These are phyloP conservation scores for Ligdia adustata DNA, from an alignment of 2,888 invertebrate species.

Conservation along the genomic window DNA sequence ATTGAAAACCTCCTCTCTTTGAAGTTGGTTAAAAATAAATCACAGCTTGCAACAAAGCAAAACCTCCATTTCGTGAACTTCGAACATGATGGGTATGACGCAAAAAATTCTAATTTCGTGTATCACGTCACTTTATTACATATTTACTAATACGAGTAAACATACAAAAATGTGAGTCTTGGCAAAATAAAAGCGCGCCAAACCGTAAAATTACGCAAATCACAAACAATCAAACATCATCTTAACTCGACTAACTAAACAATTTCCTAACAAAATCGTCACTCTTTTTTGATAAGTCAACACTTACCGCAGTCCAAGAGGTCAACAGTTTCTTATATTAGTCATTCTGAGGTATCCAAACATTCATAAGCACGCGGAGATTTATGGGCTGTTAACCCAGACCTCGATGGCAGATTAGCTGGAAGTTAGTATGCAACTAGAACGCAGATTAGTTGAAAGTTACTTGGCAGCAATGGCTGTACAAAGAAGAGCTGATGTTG, in stretches of 20 bases:
- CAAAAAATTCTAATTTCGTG: too few relatives aligned
- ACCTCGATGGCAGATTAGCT: constrained; percentile 41
- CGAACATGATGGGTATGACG: too few relatives aligned
- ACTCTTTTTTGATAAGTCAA: constrained; percentile 26
- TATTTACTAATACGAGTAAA: too few relatives aligned
- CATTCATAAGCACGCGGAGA: constrained; percentile 25
- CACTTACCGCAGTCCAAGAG: constrained; percentile 14
- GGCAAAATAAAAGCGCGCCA: neutral
- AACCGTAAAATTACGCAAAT: constrained; percentile 11
- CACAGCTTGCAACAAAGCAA: too few relatives aligned
- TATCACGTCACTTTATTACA: too few relatives aligned
- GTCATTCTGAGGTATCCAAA: constrained; percentile 27
- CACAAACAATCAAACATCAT: constrained; percentile 8
- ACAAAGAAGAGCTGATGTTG: constrained; percentile 70
- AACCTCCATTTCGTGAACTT: too few relatives aligned
- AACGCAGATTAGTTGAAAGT: constrained; percentile 13
- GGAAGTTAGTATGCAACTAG: constrained; percentile 9
- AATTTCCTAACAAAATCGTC: constrained; percentile 23
- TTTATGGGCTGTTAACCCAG: constrained; percentile 55
- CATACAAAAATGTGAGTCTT: too few relatives aligned
- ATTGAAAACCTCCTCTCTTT: too few relatives aligned
- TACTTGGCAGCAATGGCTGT: constrained; percentile 48
- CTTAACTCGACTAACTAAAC: constrained; percentile 9
- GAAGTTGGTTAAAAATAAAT: too few relatives aligned
- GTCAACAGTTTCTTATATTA: constrained; percentile 30